These are phyloP conservation scores for Megastigmus dorsalis DNA, from an alignment of 2,888 invertebrate genomes.

Conservation along the genomic window DNA sequence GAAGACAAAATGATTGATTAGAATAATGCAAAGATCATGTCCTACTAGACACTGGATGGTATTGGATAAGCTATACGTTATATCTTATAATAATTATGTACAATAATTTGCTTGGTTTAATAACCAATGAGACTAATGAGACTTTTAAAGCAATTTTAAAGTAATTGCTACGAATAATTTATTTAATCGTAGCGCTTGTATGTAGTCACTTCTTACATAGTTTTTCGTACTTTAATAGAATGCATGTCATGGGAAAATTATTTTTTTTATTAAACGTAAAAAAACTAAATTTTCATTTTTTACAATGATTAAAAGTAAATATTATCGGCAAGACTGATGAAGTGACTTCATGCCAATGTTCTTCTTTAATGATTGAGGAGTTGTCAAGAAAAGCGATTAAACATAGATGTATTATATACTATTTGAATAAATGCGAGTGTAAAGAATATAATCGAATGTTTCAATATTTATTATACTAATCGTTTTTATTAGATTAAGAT, in stretches of 20 bases:
- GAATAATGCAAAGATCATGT: neutral
- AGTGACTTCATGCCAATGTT: slow-evolving; percentile 17
- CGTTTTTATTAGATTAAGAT: too few species aligned
- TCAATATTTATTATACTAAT: too few species aligned
- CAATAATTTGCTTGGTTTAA: slow-evolving; percentile 35
- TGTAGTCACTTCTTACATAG: slow-evolving; percentile 24
- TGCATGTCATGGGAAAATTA: neutral
- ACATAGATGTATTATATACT: slow-evolving; percentile 35
- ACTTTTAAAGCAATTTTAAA: slow-evolving; percentile 22
- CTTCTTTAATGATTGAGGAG: slow-evolving; percentile 3
- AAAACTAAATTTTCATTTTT: slow-evolving; percentile 11
- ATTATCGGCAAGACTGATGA: slow-evolving; percentile 36
- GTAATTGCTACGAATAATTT: neutral
- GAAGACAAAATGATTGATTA: neutral
- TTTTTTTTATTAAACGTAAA: neutral
- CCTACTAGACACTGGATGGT: slow-evolving; percentile 1
- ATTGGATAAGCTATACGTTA: slow-evolving; percentile 1
- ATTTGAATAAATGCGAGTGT: slow-evolving; percentile 33
- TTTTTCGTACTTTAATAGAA: slow-evolving; percentile 7
- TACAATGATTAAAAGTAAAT: neutral
- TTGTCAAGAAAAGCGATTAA: slow-evolving; percentile 21
- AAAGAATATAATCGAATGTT: too few species aligned
- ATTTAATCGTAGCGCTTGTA: neutral
- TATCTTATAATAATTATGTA: slow-evolving; percentile 25
- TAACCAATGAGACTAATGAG: slow-evolving; percentile 23